Evolutionary conservation across 2,888 invertebrate species (phyloP).

Genomic region (Hedychridium roseum): DNA sequence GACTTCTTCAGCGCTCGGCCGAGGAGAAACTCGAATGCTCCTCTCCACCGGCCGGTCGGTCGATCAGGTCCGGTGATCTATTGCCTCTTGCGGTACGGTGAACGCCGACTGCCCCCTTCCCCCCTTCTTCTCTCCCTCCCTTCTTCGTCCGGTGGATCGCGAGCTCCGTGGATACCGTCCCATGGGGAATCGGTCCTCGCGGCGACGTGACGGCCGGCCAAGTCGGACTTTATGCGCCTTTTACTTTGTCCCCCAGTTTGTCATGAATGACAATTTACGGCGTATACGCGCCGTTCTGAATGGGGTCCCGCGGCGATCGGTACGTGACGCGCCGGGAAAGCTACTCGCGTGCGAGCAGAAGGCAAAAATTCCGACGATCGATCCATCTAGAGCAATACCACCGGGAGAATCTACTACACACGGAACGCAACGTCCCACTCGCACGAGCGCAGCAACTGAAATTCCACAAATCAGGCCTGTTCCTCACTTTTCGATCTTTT

Average conservation of each 20-base stretch:
- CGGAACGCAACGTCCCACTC: background rate
- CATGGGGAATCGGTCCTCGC: slow-evolving; percentile 8
- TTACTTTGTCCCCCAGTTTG: slow-evolving; percentile 42
- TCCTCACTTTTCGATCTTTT: no score
- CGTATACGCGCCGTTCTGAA: slow-evolving; percentile 27
- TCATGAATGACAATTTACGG: slow-evolving; percentile 50
- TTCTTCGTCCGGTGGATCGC: background rate
- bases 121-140: background rate
- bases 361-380: no score
- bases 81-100: slow-evolving; percentile 19
- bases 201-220: slow-evolving; percentile 5
- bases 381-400: no score
- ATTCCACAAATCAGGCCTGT: no score
- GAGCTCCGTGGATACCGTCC: background rate
- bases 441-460: no score
- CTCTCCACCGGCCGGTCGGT: slow-evolving; percentile 7
- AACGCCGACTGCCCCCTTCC: slow-evolving; percentile 10
- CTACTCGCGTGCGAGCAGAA: background rate
- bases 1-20: no score
- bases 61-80: slow-evolving; percentile 37
- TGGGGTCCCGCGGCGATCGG: slow-evolving; percentile 7
- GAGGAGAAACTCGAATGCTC: no score
- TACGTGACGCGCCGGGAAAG: slow-evolving; percentile 3
- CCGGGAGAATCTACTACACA: background rate
- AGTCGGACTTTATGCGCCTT: slow-evolving; percentile 18